A percentile compares a stretch with the other conserved stretches of the same genome.
phyloP scores from a whole-genome alignment of 2,888 invertebrate species.

The Carcina quercana region DNA sequence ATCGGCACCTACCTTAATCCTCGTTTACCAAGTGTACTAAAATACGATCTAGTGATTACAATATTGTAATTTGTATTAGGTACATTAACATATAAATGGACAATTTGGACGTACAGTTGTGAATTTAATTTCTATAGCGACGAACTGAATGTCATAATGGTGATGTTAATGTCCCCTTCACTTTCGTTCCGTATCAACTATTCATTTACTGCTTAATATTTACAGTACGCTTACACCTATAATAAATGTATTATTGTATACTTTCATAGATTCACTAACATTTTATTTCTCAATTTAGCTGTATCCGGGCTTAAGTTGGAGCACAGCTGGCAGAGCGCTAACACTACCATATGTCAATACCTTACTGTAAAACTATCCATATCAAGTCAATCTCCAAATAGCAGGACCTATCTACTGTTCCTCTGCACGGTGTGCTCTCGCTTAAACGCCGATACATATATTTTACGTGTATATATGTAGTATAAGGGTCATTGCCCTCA shows the following conservation, averaged over 20 bases:
- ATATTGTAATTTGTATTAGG: constrained; percentile 72
- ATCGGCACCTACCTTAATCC: constrained; percentile 44
- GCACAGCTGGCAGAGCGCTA: no score
- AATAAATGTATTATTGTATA: constrained; percentile 24
- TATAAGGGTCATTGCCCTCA: no score
- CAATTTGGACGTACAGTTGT: constrained; percentile 75
- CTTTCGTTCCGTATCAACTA: constrained; percentile 54
- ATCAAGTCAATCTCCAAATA: no score
- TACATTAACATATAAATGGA: constrained; percentile 73
- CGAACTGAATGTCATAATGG: constrained; percentile 45
- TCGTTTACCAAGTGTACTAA: constrained; percentile 56
- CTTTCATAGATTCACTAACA: constrained; percentile 16
- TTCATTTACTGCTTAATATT: constrained; percentile 30
- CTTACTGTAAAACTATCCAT: no score
- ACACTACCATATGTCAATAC: no score
- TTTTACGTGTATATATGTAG: no score
- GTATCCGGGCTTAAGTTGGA: no score
- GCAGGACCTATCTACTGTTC: no score
- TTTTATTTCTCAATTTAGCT: no score
- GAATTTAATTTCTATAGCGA: constrained; percentile 54
- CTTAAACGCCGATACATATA: no score
- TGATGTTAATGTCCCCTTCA: constrained; percentile 41
- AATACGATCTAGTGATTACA: constrained; percentile 67
- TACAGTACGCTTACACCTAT: constrained; percentile 36
- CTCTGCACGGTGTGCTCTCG: no score